Conservation (phyloP, 2,113 vertebrate species). For the Marmota flaviventris region DNA sequence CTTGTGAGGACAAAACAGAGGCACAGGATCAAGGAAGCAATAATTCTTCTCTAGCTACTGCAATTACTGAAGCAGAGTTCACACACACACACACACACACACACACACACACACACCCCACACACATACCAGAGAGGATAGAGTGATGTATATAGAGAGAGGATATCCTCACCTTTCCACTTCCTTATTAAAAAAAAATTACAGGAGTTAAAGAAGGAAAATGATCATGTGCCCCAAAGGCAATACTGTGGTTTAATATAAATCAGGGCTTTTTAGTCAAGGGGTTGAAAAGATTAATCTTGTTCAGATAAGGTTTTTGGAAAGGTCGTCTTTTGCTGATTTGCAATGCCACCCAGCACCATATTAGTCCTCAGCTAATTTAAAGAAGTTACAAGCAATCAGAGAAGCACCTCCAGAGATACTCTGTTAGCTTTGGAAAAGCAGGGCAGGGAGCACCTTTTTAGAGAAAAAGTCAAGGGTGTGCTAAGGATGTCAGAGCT, state of each 20-base stretch:
- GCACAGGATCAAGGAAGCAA: slow-evolving; percentile 58
- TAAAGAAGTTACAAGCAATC: not conserved
- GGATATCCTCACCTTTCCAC: not conserved
- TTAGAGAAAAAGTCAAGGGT: not conserved
- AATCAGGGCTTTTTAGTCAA: not conserved
- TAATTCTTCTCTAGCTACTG: slow-evolving; percentile 46
- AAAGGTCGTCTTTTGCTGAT: not conserved
- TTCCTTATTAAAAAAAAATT: not conserved
- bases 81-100: no score
- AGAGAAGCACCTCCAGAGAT: not conserved
- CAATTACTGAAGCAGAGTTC: not conserved
- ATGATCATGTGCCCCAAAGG: not conserved
- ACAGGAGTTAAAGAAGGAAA: not conserved
- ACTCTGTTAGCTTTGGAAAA: not conserved
- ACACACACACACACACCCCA: no score
- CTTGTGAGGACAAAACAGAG: slow-evolving; percentile 58
- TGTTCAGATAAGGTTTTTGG: not conserved
- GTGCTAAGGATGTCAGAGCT: not conserved
- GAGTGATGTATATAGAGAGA: no score
- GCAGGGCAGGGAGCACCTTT: not conserved
- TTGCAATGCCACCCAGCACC: not conserved
- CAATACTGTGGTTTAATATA: not conserved
- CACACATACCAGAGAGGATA: no score
- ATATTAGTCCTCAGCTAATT: not conserved
- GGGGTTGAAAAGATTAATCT: not conserved